Evolutionary conservation across 2,113 vertebrate species (phyloP), one percentile per base, ranked within the genome.

Genomic region (Muntiacus reevesi): DNA sequence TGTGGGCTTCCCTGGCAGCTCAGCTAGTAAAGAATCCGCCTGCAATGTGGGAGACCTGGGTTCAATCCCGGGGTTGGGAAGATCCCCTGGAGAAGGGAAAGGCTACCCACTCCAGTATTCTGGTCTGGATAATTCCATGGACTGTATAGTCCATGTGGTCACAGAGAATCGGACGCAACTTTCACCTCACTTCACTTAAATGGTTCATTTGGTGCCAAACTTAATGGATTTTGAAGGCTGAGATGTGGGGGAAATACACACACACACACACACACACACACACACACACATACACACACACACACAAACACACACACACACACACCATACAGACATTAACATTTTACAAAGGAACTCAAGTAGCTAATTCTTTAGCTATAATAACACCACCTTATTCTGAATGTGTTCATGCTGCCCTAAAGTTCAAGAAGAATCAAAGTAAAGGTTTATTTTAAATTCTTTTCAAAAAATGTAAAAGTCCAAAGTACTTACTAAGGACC

Each of bases 391-490:
- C n/a, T 84, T 93, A 30, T 87, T 82, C 71, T 78, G 23, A 92
- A 76, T 62, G 30, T 62, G 62, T 33, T 55, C 30, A 40, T 78
- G 47, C 7, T 82, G 15, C 67, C 45, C 14, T 89, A 40, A 88
- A 85, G 19, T 13, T 90, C 59, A 23, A 60, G 43, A 92, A 85
- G 60, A 84, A 60, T 64, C 57, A 87, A 52, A 47, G 43, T 47
- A 28, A 85, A 95, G 2, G 9, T 64, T 79, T 57, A 19, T 36
- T 89, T 59, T 50, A 28, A 14, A 94, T 15, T 47, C 23, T 92
- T 83, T 93, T 85, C 28, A 25, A 67, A 30, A 62, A 55, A 94
- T 59, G 57, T 59, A 81, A 62, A 92, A 12, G 43, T 87, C 64
- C 47, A 76, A 95, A 94, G 33, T 91, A 54, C 27, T 45, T 83